Base-by-base conservation (phyloP, 2,797 vertebrate species). In the Chaenodraco wilsoni region DNA sequence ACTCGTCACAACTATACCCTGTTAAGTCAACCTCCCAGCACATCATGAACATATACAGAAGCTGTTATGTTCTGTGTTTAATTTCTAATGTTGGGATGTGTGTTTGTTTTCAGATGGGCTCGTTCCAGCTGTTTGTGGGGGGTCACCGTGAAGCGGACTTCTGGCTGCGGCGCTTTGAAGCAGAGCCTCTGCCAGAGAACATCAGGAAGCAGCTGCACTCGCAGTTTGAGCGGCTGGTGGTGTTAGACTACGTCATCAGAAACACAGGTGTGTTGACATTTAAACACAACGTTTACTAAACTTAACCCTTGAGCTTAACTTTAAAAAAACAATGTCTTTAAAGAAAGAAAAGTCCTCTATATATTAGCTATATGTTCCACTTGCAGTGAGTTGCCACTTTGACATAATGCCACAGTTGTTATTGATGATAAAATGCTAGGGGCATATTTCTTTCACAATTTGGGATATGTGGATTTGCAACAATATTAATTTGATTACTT, bases 81-180 rank as follows among this genome's bases (percentile, higher is more conserved):
- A 1, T 9, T 56, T 13, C 19, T 3, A 5, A 15, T 33, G 19
- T 69, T 37, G 12, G 15, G 5, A n/a, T 51, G 37, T 21, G 13
- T 23, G 41, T 65, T 11, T 76, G 17, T 72, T n/a, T 88, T 19
- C 81, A 99, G 98, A 95, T 99, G 88, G 98, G 98, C 82, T 99
- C 98, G 8, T 98, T 99, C 83, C 98, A 99, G 93, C 92, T 99
- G 43, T 99, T 99, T 85, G 98, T 99, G 84, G 97, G 98, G 86
- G 96, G 95, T 19, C 98, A 98, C 87, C 97, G 96, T 69, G 98
- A 98, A 86, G 98, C 98, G 16, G 98, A 99, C 83, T 93, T 94
- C 90, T 99, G 98, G 98, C 94, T 99, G 88, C 95, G 97, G 75
- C 97, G 96, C 90, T 99, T 99, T 90, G 97, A 99, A 91, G 96